Base-by-base conservation (phyloP, 1,140 invertebrate species). In the Drosophila watanabei region DNA sequence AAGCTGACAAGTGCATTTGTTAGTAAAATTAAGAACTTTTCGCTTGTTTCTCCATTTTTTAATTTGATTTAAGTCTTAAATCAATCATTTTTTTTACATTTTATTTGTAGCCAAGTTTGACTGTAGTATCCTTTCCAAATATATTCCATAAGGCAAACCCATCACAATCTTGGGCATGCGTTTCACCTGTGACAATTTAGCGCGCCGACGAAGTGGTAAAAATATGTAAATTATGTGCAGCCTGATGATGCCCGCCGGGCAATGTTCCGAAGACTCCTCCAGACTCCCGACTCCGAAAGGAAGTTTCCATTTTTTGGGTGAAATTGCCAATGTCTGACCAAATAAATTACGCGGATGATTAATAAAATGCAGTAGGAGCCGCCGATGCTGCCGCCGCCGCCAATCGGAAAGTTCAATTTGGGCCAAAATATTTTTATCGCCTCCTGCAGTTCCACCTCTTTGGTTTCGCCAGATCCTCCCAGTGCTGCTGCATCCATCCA, bases 281-380 rank as follows among this genome's bases (percentile, higher is more conserved):
- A 37, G 41, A 49, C 24, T 11, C n/a, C 32, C 16, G 62, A 35
- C 33, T 37, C 7, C 62, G 48, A 80, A 65, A 71, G 78, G 54
- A 80, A 90, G 80, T 88, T 85, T 88, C 81, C 81, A 85, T 88
- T 89, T 71, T 73, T 73, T 51, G 72, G 86, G 86, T 80, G 86
- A 90, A 90, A 90, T 90, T 90, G 82, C 52, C 75, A 66, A 70
- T 68, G 75, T 80, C 82, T 89, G 86, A 84, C 86, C 86, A 90
- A 90, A 90, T 90, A 90, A 90, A 90, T 90, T 90, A 90, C 86
- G 76, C 82, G 82, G 79, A 90, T 90, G 87, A 90, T 90, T 90
- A 90, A 90, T 90, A 90, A 90, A 90, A 89, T 78, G 76, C 82
- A 64, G 68, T 75, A 68, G 65, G 56, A 73, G 76, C 46, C 41